phyloP scores from a whole-genome alignment of 2,113 vertebrate genomes.

The Hippocampus zosterae region DNA sequence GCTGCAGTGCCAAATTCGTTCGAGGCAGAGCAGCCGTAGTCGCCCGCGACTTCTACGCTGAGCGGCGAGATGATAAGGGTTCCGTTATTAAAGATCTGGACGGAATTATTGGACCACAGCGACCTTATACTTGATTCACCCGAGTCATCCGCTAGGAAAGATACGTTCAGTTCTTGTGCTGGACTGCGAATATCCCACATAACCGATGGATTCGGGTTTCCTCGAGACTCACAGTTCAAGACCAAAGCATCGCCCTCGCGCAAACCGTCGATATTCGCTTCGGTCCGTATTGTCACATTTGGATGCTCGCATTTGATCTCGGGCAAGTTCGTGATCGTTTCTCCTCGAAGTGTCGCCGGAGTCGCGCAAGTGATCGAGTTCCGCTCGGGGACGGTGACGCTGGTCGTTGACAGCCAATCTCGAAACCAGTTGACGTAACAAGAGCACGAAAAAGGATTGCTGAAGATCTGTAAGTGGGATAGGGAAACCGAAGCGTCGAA shows the following conservation, averaged over 20 bases:
- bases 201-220: conserved; percentile 78
- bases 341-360: conserved; percentile 76
- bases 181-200: conserved; percentile 80
- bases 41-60: conserved; percentile 79
- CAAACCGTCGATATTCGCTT: conserved; percentile 68
- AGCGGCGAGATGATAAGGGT: conserved; percentile 80
- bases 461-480: conserved; percentile 85
- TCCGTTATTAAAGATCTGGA: conserved; percentile 81
- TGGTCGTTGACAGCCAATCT: conserved; percentile 80
- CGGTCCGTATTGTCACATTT: conserved; percentile 64
- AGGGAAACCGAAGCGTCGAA: conserved; percentile 84
- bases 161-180: conserved; percentile 69
- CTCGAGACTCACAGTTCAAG: conserved; percentile 77
- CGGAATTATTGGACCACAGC: conserved; percentile 45
- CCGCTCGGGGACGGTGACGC: conserved; percentile 78
- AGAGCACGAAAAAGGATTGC: conserved; percentile 86
- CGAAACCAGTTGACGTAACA: conserved; percentile 87
- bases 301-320: conserved; percentile 74
- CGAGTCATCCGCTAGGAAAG: conserved; percentile 31
- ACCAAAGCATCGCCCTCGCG: conserved; percentile 71
- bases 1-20: conserved; percentile 82
- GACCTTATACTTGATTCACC: conserved; percentile 38
- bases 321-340: conserved; percentile 67
- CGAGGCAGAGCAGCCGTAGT: conserved; percentile 84
- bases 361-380: conserved; percentile 77